These are phyloP conservation scores for Nematopogon swammerdamellus DNA, from an alignment of 2,888 invertebrate genomes.

Conservation along the genomic window DNA sequence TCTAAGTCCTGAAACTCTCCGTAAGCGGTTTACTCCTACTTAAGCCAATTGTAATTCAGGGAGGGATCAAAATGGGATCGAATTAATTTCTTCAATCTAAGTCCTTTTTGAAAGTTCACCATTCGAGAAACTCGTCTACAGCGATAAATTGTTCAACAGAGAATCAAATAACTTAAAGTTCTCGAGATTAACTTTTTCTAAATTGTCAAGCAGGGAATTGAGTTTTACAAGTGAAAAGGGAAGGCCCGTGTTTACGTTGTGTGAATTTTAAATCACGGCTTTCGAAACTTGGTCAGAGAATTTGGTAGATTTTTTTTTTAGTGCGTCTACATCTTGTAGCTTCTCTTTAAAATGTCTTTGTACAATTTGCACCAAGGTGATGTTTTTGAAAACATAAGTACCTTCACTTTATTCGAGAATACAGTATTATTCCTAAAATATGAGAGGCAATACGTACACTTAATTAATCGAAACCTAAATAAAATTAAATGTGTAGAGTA, in stretches of 20 bases:
- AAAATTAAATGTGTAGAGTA: too few relatives aligned
- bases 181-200: constrained; percentile 34
- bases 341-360: too few relatives aligned
- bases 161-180: constrained; percentile 37
- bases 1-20: not conserved
- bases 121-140: constrained; percentile 21
- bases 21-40: not conserved
- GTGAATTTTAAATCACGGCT: not conserved
- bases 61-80: not conserved
- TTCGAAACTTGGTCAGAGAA: too few relatives aligned
- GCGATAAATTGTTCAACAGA: constrained; percentile 34
- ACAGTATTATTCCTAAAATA: too few relatives aligned
- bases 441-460: too few relatives aligned
- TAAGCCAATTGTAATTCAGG: not conserved
- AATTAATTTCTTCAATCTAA: constrained; percentile 3
- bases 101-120: constrained; percentile 1
- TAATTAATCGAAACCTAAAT: too few relatives aligned
- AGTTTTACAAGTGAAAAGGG: constrained; percentile 8
- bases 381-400: too few relatives aligned
- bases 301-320: too few relatives aligned
- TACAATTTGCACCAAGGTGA: too few relatives aligned
- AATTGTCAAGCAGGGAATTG: constrained; percentile 33
- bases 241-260: not conserved
- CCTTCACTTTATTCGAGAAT: too few relatives aligned
- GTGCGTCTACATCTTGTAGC: too few relatives aligned